phyloP scores from a whole-genome alignment of 2,797 vertebrate genomes.

The Pipistrellus kuhlii region DNA sequence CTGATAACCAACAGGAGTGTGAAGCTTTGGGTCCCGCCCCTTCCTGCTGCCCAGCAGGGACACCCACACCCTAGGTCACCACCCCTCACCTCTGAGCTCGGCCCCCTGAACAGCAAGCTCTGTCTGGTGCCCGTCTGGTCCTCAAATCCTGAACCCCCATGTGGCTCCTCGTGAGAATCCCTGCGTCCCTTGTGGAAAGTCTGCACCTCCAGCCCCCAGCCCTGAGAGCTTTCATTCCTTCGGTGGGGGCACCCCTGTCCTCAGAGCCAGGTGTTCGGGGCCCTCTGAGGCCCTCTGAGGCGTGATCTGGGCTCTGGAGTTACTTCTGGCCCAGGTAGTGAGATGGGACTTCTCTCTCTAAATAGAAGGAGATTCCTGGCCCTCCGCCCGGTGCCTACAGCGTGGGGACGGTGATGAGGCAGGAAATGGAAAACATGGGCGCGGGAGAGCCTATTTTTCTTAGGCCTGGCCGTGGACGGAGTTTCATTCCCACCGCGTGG shows the following conservation, averaged over 20 bases:
- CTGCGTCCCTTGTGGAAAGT: neutral
- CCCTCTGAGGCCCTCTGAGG: too few relatives aligned
- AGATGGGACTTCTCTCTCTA: neutral
- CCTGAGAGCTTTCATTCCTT: neutral
- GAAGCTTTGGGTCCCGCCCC: fast-evolving
- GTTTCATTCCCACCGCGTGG: neutral
- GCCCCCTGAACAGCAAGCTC: too few relatives aligned
- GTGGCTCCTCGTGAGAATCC: neutral
- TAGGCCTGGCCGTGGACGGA: neutral
- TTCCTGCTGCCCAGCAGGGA: too few relatives aligned
- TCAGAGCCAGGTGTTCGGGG: too few relatives aligned
- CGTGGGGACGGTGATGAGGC: neutral
- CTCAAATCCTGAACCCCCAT: neutral
- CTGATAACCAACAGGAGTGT: neutral
- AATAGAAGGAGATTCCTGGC: neutral
- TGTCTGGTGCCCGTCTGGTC: neutral
- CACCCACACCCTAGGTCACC: too few relatives aligned
- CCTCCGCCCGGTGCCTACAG: neutral
- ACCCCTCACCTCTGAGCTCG: too few relatives aligned
- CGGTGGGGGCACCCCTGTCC: neutral
- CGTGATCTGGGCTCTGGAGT: neutral
- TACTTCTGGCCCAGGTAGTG: neutral
- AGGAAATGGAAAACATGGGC: neutral
- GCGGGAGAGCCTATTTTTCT: neutral
- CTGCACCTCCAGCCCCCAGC: neutral